Base-by-base conservation (phyloP, 2,113 vertebrate species). In the Esox niger region DNA sequence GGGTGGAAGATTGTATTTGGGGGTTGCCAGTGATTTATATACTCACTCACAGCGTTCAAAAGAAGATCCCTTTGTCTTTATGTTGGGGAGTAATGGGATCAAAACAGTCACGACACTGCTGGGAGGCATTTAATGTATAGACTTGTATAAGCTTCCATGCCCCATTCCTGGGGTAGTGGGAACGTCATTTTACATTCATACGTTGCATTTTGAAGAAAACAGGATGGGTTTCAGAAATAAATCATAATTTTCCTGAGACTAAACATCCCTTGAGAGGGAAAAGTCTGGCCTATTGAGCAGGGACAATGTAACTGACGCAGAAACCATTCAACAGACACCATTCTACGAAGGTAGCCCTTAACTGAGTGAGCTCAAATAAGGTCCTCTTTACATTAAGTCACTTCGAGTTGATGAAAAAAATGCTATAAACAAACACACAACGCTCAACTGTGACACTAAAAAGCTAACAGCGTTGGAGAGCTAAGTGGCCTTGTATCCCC, bases 251-350 rank as follows among this genome's bases (percentile, higher is more conserved):
- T 55, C n/a, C 63, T 21, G 66, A 25, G 66, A 80, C 71, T 78
- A 70, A 85, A 81, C 78, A 74, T 71, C 71, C 63, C 77, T 13
- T 62, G 66, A 79, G 71, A 74, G 66, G 72, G 71, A 69, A 1
- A 66, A 25, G 13, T 29, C 26, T 27, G 32, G 59, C 59, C 31
- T 31, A 61, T 43, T n/a, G 66, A 30, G 64, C 74, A 68, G 26
- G 8, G 21, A 58, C 47, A 64, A 55, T 25, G 21, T 38, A 27
- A 55, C 23, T 27, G 64, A 11, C 9, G 66, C 25, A n/a, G 26
- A 62, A 27, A 62, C 49, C 54, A 47, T 32, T 35, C 21, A 32
- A 29, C 64, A n/a, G 64, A 31, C 25, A 38, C 13, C 35, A 38
- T 35, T 21, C 25, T 2, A 6, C 35, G 25, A 33, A 56, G 8